A percentile compares a stretch with the other conserved stretches of the same genome.
Conservation (phyloP, 1,140 invertebrate species). For the Lepidotrigona ventralis region DNA sequence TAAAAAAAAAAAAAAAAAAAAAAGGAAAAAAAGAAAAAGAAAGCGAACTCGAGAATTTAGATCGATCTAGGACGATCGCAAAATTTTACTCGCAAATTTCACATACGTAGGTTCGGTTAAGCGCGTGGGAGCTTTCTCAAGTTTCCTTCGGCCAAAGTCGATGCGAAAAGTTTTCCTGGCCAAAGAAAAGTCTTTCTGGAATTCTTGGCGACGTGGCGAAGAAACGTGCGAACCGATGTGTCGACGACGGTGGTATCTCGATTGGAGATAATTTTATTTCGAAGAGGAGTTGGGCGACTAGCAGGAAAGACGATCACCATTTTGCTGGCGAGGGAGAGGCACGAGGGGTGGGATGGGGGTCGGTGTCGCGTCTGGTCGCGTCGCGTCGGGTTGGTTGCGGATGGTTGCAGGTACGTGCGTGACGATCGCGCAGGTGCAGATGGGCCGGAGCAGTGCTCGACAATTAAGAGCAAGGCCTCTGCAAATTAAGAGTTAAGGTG, state of each 20-base stretch:
- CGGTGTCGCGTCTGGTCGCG: constrained; percentile 24
- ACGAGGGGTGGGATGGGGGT: neutral
- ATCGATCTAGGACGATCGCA: too few species aligned
- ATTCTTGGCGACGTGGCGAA: too few species aligned
- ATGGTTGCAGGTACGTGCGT: constrained; percentile 52
- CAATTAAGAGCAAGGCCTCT: constrained; percentile 71
- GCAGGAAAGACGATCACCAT: constrained; percentile 41
- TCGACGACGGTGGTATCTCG: neutral
- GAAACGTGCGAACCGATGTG: too few species aligned
- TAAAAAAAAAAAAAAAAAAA: constrained; percentile 49
- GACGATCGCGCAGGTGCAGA: constrained; percentile 66
- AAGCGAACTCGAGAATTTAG: constrained; percentile 1
- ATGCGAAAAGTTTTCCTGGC: too few species aligned
- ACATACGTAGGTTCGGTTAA: too few species aligned
- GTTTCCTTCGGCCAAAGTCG: too few species aligned
- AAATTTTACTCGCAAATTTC: too few species aligned
- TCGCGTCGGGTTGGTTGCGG: constrained; percentile 43
- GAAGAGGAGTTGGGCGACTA: neutral
- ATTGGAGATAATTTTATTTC: neutral
- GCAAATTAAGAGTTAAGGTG: constrained; percentile 75
- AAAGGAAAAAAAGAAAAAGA: constrained; percentile 7
- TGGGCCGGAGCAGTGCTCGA: constrained; percentile 59
- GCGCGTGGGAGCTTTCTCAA: too few species aligned
- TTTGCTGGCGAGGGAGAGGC: constrained; percentile 24
- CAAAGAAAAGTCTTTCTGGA: too few species aligned